phyloP scores from a whole-genome alignment of 2,797 vertebrate genomes.

The Scolopax bukidnonensis region DNA sequence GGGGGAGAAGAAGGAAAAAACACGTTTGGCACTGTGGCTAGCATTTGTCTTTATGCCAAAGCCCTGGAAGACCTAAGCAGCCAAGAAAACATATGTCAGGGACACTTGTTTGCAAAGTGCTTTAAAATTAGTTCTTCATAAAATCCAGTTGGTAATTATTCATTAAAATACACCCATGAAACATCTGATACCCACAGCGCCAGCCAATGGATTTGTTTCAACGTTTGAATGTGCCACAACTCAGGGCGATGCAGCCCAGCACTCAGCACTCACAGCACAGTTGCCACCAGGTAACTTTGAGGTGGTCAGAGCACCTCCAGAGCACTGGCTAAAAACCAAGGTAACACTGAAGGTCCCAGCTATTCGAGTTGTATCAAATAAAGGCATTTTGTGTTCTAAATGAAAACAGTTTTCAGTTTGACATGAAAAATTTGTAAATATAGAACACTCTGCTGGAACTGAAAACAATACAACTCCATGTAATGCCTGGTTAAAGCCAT shows the following conservation, averaged over 20 bases:
- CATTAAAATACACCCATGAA: slow-evolving; percentile 25
- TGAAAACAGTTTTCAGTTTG: not conserved
- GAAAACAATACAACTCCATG: not conserved
- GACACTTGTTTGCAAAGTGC: slow-evolving; percentile 26
- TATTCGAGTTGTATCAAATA: not conserved
- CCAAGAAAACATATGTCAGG: slow-evolving; percentile 25
- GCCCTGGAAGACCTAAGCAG: not conserved
- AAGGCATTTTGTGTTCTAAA: not conserved
- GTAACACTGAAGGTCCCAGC: not conserved
- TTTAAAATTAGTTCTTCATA: slow-evolving; percentile 41
- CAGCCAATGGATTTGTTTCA: not conserved
- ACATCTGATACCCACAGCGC: not conserved
- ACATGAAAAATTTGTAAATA: not conserved
- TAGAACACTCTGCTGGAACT: not conserved
- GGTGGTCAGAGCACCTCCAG: not conserved
- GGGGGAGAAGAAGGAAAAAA: not conserved
- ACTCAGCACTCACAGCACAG: not conserved
- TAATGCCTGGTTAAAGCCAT: not conserved
- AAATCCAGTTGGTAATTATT: slow-evolving; percentile 55
- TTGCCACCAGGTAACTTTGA: not conserved
- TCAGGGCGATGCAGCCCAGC: not conserved
- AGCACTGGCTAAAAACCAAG: not conserved
- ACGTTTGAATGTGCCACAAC: not conserved
- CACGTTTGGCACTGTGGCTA: not conserved
- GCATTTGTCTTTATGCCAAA: not conserved